phyloP scores from a whole-genome alignment of 2,888 invertebrate species.

The Drosophila austrosaltans region DNA sequence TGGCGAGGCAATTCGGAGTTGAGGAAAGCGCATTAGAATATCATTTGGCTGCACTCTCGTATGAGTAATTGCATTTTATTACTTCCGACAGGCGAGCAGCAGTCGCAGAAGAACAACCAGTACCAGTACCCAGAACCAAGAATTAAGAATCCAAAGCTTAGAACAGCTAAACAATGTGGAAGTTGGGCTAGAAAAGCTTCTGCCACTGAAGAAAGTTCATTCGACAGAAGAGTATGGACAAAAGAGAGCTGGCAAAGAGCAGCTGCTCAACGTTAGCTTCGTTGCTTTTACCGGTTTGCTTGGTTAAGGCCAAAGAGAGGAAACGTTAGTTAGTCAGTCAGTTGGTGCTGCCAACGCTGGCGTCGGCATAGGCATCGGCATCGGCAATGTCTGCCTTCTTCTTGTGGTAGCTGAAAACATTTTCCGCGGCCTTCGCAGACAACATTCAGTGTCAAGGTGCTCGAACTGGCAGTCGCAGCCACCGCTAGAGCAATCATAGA shows the following conservation, averaged over 20 bases:
- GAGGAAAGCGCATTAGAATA: conserved; percentile 60
- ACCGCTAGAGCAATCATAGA: conserved; percentile 55
- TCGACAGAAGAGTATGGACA: conserved; percentile 46
- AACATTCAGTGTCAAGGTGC: conserved; percentile 77
- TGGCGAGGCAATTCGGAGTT: conserved; percentile 55
- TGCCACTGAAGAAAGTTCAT: conserved; percentile 58
- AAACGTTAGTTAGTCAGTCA: conserved; percentile 57
- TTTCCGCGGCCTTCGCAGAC: conserved; percentile 74
- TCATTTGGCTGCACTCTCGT: conserved; percentile 46
- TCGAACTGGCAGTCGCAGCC: conserved; percentile 75
- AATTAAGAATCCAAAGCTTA: conserved; percentile 10
- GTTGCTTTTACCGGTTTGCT: conserved; percentile 69
- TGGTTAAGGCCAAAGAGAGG: conserved; percentile 41
- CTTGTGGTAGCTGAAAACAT: conserved; percentile 67
- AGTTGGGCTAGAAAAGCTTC: conserved; percentile 54
- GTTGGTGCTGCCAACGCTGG: conserved; percentile 28
- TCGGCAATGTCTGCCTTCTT: conserved; percentile 25
- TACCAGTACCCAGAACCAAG: background rate
- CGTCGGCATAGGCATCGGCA: conserved; percentile 19
- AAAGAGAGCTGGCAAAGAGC: conserved; percentile 62
- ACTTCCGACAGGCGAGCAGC: conserved; percentile 57
- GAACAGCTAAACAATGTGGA: conserved; percentile 19
- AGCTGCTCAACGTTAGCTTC: conserved; percentile 58
- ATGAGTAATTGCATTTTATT: conserved; percentile 60
- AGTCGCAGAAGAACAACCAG: conserved; percentile 1